These are phyloP conservation scores for Microctonus aethiopoides DNA, from an alignment of 2,888 invertebrate genomes.

Conservation along the genomic window DNA sequence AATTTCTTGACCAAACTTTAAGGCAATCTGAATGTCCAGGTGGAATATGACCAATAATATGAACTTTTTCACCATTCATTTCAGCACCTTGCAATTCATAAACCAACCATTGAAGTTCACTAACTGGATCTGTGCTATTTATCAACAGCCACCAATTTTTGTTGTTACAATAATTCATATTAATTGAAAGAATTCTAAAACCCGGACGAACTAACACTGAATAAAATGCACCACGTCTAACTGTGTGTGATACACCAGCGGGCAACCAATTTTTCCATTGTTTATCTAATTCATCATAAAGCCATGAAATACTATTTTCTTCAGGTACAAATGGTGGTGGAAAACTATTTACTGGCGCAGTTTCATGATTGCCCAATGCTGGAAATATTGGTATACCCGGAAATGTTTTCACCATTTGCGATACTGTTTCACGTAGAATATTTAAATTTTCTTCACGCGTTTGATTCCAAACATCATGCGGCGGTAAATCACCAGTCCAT, in stretches of 20 bases:
- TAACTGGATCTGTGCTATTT: slow-evolving; percentile 96
- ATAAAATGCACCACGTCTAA: slow-evolving; percentile 90
- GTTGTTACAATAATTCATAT: slow-evolving; percentile 96
- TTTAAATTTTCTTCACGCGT: slow-evolving; percentile 88
- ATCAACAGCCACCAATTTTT: slow-evolving; percentile 95
- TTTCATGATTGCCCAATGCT: slow-evolving; percentile 96
- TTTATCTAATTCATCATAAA: slow-evolving; percentile 89
- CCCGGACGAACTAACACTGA: slow-evolving; percentile 90
- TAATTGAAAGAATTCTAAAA: slow-evolving; percentile 91
- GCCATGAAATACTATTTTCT: slow-evolving; percentile 88
- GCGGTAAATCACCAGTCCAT: slow-evolving; percentile 97
- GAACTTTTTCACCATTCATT: slow-evolving; percentile 93
- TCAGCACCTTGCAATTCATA: slow-evolving; percentile 94
- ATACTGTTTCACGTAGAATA: slow-evolving; percentile 85
- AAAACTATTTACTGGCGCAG: slow-evolving; percentile 94
- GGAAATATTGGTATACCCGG: slow-evolving; percentile 94
- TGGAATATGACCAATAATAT: slow-evolving; percentile 96
- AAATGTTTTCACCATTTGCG: slow-evolving; percentile 87
- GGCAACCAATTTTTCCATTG: slow-evolving; percentile 95
- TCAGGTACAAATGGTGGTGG: slow-evolving; percentile 88
- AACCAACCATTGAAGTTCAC: slow-evolving; percentile 94
- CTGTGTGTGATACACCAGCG: slow-evolving; percentile 85
- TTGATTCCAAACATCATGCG: slow-evolving; percentile 96
- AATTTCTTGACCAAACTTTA: slow-evolving; percentile 96
- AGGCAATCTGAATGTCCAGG: slow-evolving; percentile 94